Evolutionary conservation across 2,888 invertebrate species (phyloP).

Genomic region (Drosophila nr. fundita): DNA sequence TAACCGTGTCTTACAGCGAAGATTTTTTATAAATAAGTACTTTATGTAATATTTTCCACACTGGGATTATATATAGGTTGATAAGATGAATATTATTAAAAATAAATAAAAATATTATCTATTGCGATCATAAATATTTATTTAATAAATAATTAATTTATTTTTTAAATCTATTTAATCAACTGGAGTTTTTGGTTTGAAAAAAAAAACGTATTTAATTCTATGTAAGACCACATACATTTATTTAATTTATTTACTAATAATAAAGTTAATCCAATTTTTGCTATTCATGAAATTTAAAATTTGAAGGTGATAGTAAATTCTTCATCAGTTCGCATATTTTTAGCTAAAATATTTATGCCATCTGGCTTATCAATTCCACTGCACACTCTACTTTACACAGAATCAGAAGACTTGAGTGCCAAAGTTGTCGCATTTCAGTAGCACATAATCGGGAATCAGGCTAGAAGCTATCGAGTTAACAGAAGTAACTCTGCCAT

Average conservation of each 20-base stretch:
- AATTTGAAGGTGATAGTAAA: background rate
- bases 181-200: no score
- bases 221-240: no score
- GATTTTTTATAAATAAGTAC: background rate
- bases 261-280: background rate
- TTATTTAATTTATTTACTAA: background rate
- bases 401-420: slow-evolving; percentile 21
- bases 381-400: background rate
- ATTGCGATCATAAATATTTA: no score
- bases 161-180: background rate
- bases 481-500: slow-evolving; percentile 21
- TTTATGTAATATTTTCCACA: background rate
- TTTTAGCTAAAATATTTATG: background rate
- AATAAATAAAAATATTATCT: background rate
- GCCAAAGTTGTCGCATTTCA: slow-evolving; percentile 14
- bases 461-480: slow-evolving; percentile 7
- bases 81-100: background rate
- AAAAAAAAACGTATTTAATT: no score
- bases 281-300: background rate
- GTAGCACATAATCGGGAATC: slow-evolving; percentile 2
- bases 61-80: background rate
- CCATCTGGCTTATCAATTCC: background rate
- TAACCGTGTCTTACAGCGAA: background rate
- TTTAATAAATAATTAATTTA: no score
- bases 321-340: background rate